A percentile compares a stretch with the other conserved stretches of the same genome.
phyloP scores from a whole-genome alignment of 2,113 vertebrate species.

The Apodemus speciosus region DNA sequence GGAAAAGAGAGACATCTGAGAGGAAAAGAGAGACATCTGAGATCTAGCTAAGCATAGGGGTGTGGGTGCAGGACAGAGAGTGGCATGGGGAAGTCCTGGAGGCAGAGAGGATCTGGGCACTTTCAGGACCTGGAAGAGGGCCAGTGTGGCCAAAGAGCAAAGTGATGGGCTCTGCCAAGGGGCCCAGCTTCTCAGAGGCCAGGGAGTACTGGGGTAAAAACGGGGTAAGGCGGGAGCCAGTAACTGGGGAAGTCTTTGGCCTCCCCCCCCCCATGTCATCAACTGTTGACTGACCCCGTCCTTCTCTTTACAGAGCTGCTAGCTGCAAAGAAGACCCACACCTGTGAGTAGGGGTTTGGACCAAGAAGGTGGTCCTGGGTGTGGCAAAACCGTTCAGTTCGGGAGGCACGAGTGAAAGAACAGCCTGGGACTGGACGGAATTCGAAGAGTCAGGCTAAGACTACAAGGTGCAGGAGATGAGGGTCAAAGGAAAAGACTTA shows the following conservation, averaged over 20 bases:
- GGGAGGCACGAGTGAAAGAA: not conserved
- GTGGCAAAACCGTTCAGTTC: not conserved
- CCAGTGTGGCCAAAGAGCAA: not conserved
- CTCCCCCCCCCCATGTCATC: fast-evolving
- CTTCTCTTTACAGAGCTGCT: conserved; percentile 69
- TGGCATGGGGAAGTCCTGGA: not conserved
- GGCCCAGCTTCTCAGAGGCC: not conserved
- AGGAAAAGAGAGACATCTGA: not conserved
- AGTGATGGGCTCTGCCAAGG: not conserved
- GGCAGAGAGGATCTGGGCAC: not conserved
- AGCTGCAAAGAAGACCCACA: conserved; percentile 77
- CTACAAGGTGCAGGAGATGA: not conserved
- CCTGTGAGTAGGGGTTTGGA: conserved; percentile 69
- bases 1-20: not conserved
- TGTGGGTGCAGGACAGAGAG: not conserved
- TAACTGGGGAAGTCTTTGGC: not conserved
- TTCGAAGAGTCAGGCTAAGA: not conserved
- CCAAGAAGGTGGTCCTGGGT: not conserved
- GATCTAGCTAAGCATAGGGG: not conserved
- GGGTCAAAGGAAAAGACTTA: not conserved
- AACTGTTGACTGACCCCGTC: not conserved
- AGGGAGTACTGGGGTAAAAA: not conserved
- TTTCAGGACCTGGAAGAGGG: not conserved
- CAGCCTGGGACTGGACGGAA: not conserved
- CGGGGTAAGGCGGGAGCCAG: not conserved